Percentiles rank a stretch among this genome's conserved stretches.
phyloP scores from a whole-genome alignment of 2,888 invertebrate genomes.

The Dasypogon diadema region DNA sequence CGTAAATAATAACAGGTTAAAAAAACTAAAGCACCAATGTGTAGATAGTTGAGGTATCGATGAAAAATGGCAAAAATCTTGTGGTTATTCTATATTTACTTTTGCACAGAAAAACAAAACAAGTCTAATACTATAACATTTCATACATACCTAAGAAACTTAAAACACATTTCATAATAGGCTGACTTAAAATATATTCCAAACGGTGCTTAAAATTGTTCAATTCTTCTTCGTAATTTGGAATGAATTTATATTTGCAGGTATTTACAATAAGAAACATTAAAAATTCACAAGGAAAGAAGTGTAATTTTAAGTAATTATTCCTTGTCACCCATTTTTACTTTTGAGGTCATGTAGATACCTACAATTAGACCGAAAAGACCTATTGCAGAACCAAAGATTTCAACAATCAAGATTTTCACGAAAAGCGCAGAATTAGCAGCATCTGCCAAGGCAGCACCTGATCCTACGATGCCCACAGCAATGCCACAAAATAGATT shows the following conservation, averaged over 20 bases:
- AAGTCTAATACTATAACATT: too few relatives aligned
- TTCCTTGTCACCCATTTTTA: slow-evolving; percentile 80
- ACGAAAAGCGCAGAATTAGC: slow-evolving; percentile 97
- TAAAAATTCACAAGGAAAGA: background rate
- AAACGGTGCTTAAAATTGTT: too few relatives aligned
- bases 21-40: too few relatives aligned
- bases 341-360: slow-evolving; percentile 90
- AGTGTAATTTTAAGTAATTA: slow-evolving; percentile 57
- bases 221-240: background rate
- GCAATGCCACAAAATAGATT: slow-evolving; percentile 93
- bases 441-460: slow-evolving; percentile 97
- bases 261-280: background rate
- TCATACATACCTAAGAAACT: too few relatives aligned
- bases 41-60: too few relatives aligned
- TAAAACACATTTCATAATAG: too few relatives aligned
- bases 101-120: too few relatives aligned
- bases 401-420: slow-evolving; percentile 98
- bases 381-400: slow-evolving; percentile 99
- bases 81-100: too few relatives aligned
- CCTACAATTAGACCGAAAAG: slow-evolving; percentile 98
- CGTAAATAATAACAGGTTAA: too few relatives aligned
- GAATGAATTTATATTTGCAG: background rate
- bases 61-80: too few relatives aligned
- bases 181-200: too few relatives aligned
- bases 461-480: slow-evolving; percentile 98